Base-by-base conservation (phyloP, 2,797 vertebrate genomes). In the Bovichtus diacanthus region DNA sequence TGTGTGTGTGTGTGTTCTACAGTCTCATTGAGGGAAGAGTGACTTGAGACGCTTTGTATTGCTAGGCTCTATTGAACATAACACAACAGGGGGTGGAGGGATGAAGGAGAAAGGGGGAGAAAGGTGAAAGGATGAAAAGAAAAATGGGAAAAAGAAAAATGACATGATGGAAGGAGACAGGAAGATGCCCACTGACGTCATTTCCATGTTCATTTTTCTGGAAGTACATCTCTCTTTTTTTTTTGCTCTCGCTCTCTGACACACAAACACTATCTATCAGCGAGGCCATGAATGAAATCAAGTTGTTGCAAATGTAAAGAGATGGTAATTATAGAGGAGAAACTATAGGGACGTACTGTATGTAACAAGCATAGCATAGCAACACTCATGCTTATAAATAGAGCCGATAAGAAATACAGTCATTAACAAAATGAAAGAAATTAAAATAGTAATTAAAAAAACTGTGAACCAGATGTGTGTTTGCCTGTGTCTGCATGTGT, bases 171-270 rank as follows among this genome's bases (percentile, higher is more conserved):
- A 59, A 27, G 25, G 5, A 74, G 23, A 47, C 21, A 51, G 49
- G 19, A 55, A 43, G 31, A 51, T 43, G 9, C 29, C 55, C 19
- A 15, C 51, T 38, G 25, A 46, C 21, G 75, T 64, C 2, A 47
- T 71, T 44, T 61, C 25, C 64, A 46, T 70, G 51, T 61, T n/a
- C 0, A 62, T 68, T 49, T 47, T 61, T 67, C 39, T 64, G 50
- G 34, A 66, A 41, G 64, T 27, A 63, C 13, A 23, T 60, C 29
- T 66, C 12, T 63, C 7, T 39, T 23, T 36, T 27, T n/a, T n/a
- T n/a, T n/a, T n/a, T n/a, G 21, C 18, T 53, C 25, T 49, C 1
- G 6, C 34, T 9, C n/a, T 63, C 7, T 53, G 31, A 59, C 51
- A 56, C 49, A 43, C 58, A 21, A 21, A 16, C 19, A 34, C 51